Base-by-base conservation (phyloP, 2,888 invertebrate genomes). In the Barypeithes pellucidus region DNA sequence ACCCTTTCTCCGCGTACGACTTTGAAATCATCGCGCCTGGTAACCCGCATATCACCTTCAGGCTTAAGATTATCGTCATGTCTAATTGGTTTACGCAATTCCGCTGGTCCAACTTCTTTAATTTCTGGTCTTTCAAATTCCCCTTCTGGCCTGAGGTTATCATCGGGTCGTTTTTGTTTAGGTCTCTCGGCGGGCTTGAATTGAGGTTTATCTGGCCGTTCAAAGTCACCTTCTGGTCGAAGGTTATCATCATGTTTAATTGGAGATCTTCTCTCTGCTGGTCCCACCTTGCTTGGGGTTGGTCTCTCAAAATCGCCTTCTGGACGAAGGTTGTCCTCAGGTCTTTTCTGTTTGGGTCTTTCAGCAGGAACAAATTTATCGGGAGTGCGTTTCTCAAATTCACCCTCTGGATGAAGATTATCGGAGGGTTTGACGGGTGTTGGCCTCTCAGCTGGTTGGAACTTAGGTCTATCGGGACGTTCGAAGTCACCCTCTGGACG, bases 31-130 rank as follows among this genome's bases (percentile, higher is more conserved):
- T 83, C 83, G 0, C 86, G 87, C 76, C 70, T 54, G 1, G 60
- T 60, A 29, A 72, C 50, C 29, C 24, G 60, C 72, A 72, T 72
- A 11, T 36, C 18, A 16, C 89, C 91, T 85, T 91, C 91, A 5
- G 89, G 87, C 74, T 81, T 80, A n/a, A 88, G 82, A 78, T 88
- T 88, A 79, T 89, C 88, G 18, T 81, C 82, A 45, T 85, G 87
- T 77, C 82, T 85, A 18, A 83, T 85, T 72, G 90, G 89, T 80
- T 87, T 89, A 62, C 91, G 89, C 77, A 91, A 87, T 84, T 93
- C 92, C 5, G 88, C 87, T 75, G 90, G 89, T 20, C 84, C 84
- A 12, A 85, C 79, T 36, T 86, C 81, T 2, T 84, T 82, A 61
- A 86, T 87, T 69, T 82, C 81, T 0, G 87, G 87, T n/a, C 85